Percentiles rank a stretch among this genome's conserved stretches.
phyloP scores from a whole-genome alignment of 2,797 vertebrate genomes.

The Enteromius unitaeniatus region DNA sequence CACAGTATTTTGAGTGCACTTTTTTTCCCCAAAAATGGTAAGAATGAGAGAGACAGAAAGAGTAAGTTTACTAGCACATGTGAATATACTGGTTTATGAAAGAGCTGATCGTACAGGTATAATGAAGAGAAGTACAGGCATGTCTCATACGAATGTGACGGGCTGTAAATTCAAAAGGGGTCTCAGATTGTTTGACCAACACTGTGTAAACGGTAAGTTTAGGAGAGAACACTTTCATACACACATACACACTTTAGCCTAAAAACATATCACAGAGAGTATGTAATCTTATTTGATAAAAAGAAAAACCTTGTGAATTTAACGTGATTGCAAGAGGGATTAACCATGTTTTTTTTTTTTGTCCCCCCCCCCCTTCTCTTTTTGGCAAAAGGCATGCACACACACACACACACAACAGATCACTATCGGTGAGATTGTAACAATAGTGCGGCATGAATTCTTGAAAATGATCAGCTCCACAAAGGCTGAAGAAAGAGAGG shows the following conservation, averaged over 20 bases:
- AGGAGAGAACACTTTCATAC: not conserved
- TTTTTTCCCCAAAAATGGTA: slow-evolving; percentile 61
- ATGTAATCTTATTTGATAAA: not conserved
- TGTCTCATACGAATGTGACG: not conserved
- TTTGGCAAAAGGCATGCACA: slow-evolving; percentile 54
- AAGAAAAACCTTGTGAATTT: not conserved
- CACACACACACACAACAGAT: slow-evolving; percentile 57
- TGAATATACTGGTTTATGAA: slow-evolving; percentile 32
- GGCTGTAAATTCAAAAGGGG: not conserved
- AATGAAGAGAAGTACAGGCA: slow-evolving; percentile 19
- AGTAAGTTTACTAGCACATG: slow-evolving; percentile 41
- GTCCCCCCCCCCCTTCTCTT: not conserved
- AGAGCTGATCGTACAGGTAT: slow-evolving; percentile 21
- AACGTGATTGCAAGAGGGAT: not conserved
- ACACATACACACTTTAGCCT: not conserved
- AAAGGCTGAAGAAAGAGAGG: slow-evolving; percentile 26
- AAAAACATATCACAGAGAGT: not conserved
- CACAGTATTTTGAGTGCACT: slow-evolving; percentile 70
- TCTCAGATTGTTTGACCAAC: slow-evolving; percentile 2
- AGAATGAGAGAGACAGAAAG: slow-evolving; percentile 56
- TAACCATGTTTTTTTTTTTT: not conserved
- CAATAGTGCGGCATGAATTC: not conserved
- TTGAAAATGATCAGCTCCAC: slow-evolving; percentile 14
- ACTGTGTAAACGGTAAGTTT: slow-evolving; percentile 11
- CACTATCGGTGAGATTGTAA: not conserved